A percentile compares a stretch with the other conserved stretches of the same genome.
Evolutionary conservation across 2,113 vertebrate species (phyloP).

Genomic region (Lagopus leucura): DNA sequence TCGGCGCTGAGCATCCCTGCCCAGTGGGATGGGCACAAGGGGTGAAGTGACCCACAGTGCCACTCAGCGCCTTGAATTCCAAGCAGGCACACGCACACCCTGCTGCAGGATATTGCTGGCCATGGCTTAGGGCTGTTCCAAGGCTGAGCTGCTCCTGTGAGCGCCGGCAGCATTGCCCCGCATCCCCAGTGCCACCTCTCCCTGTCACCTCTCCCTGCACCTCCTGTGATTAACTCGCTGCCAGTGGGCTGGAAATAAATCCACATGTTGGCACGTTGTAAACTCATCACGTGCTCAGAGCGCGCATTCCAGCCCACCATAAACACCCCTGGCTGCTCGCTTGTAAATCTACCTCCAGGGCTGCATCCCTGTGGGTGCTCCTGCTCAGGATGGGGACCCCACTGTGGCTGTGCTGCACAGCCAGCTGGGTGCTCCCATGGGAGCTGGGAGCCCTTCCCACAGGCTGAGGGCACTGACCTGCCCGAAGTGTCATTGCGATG

Average conservation of each 20-base stretch:
- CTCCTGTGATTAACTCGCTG: neutral
- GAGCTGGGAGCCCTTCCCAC: neutral
- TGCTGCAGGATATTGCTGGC: neutral
- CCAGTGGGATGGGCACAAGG: neutral
- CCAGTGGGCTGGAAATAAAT: conserved; percentile 55
- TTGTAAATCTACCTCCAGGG: conserved; percentile 42
- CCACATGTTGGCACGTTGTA: conserved; percentile 55
- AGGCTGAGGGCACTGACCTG: neutral
- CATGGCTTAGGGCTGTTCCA: neutral
- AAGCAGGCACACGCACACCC: neutral
- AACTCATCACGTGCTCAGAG: conserved; percentile 45
- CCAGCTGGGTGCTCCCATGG: neutral
- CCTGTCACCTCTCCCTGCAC: neutral
- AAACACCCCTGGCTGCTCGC: conserved; percentile 52
- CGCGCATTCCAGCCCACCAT: conserved; percentile 31
- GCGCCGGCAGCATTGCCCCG: rapidly evolving
- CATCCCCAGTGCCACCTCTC: neutral
- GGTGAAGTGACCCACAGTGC: neutral
- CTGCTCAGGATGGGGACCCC: rapidly evolving
- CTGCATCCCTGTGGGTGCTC: neutral
- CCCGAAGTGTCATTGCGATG: neutral
- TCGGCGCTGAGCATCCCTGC: neutral
- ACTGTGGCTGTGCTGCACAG: neutral
- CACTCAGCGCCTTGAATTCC: neutral
- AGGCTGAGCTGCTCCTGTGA: rapidly evolving